Evolutionary conservation across 2,888 invertebrate species (phyloP), one percentile per base, ranked within the genome.

Genomic region (Cheilosia variabilis): DNA sequence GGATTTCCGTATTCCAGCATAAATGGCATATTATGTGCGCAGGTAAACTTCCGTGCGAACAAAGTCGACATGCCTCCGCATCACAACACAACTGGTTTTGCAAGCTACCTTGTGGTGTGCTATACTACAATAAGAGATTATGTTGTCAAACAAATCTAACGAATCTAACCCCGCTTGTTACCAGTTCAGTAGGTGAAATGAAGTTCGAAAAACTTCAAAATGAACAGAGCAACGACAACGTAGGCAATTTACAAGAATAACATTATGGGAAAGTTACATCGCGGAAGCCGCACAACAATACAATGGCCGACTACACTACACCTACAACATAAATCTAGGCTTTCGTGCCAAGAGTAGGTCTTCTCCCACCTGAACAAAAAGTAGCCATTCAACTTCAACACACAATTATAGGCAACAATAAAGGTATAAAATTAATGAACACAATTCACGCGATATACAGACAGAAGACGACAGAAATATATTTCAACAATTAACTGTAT

Each of bases 231-330:
- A 17, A 45, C 27, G 47, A 75, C 34, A 43, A 31, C 27, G 27
- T 50, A 47, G 2, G 45, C 52, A 62, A 53, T 34, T 41, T 41
- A 1, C 45, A 55, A 55, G 24, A 58, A 58, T 60, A 76, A 60
- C 43, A 37, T 45, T 50, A 78, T 71, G 78, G 43, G 71, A 78
- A 78, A 78, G 71, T 78, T 45, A 19, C 55, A 69, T 50, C 9
- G 57, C 78, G 78, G 78, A 78, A 78, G 78, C 78, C 78, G 57
- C 78, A 78, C 78, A 78, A 78, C 71, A 78, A 78, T 68, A 43
- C 68, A 76, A 68, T 60, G 68, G 15, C 58, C 50, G 10, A n/a
- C 37, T 37, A 15, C 9, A 43, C 52, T 27, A 27, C 27, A 27
- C 76, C 76, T 45, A 76, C 68, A 37, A 37, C n/a, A 66, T 41